Percentiles rank a stretch among this genome's conserved stretches.
Conservation (phyloP, 2,797 vertebrate genomes). For the Pseudocheirus occidentalis region DNA sequence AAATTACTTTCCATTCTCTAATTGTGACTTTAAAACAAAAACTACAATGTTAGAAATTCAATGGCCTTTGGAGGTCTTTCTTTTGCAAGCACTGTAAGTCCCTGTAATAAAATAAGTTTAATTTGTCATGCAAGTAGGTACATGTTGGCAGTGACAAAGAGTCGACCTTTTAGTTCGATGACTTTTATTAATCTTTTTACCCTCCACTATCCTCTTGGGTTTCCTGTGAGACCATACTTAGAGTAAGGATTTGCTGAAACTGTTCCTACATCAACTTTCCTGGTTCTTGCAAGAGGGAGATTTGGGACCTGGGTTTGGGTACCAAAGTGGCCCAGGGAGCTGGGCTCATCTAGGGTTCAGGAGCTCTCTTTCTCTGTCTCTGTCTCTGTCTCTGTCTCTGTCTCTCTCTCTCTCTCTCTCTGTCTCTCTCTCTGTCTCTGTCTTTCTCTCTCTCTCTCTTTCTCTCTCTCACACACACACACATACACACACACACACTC, state of each 20-base stretch:
- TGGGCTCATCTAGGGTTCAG: neutral
- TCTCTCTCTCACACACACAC: too few species aligned
- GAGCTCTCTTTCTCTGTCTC: neutral
- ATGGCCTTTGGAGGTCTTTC: conserved; percentile 95
- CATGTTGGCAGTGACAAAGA: neutral
- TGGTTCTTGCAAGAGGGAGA: neutral
- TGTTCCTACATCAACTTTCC: neutral
- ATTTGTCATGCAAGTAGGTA: neutral
- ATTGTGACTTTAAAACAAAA: conserved; percentile 98
- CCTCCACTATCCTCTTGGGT: neutral
- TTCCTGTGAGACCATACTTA: neutral
- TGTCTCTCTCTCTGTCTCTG: neutral
- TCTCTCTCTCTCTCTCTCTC: too few species aligned
- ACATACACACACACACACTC: too few species aligned
- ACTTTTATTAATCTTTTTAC: neutral
- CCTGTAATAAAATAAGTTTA: neutral
- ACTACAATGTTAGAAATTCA: conserved; percentile 96
- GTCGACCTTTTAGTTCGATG: neutral
- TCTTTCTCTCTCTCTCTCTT: neutral
- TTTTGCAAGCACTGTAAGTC: neutral
- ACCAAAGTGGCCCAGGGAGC: neutral
- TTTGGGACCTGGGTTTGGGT: neutral
- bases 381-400: neutral
- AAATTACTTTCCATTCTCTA: conserved; percentile 93
- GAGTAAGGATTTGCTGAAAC: neutral